Percentiles rank a stretch among this genome's conserved stretches.
These are phyloP conservation scores for Melanotaenia duboulayi DNA, from an alignment of 2,113 vertebrate species.

Conservation along the genomic window DNA sequence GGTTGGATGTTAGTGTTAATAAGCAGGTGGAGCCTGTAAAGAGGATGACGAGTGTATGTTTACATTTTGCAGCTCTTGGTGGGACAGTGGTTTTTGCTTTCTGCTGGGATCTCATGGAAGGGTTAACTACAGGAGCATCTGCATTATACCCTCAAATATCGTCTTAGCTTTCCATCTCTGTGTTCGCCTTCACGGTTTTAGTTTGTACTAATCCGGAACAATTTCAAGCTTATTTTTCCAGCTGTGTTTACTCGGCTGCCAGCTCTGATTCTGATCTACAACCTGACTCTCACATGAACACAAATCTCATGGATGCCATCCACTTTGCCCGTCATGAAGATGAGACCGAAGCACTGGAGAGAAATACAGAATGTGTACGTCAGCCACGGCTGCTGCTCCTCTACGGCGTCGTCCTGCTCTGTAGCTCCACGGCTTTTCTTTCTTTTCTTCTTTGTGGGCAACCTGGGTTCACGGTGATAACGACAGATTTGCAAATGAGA, in stretches of 20 bases:
- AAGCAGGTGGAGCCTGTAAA: no score
- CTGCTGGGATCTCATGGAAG: not conserved
- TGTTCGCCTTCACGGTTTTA: constrained; percentile 31
- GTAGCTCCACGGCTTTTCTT: constrained; percentile 13
- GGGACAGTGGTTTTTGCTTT: no score
- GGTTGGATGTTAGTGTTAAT: no score
- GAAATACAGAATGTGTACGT: no score
- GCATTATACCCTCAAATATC: constrained; percentile 5
- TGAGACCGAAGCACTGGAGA: constrained; percentile 19
- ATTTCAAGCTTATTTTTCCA: constrained; percentile 63
- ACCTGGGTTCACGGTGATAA: constrained; percentile 47
- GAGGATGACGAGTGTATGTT: no score
- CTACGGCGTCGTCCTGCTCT: no score
- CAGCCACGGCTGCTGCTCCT: no score
- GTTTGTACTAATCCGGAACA: constrained; percentile 60
- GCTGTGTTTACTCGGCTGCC: constrained; percentile 45
- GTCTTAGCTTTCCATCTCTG: constrained; percentile 39
- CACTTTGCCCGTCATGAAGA: constrained; percentile 30
- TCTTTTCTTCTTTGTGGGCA: constrained; percentile 14
- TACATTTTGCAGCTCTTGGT: no score
- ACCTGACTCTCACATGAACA: constrained; percentile 30
- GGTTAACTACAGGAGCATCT: constrained; percentile 2
- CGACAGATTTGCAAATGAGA: constrained; percentile 43
- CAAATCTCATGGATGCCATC: constrained; percentile 47
- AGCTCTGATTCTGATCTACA: constrained; percentile 56